A percentile compares a stretch with the other conserved stretches of the same genome.
These are phyloP conservation scores for Steinernema hermaphroditum DNA, from an alignment of 2,888 invertebrate genomes.

Conservation along the genomic window DNA sequence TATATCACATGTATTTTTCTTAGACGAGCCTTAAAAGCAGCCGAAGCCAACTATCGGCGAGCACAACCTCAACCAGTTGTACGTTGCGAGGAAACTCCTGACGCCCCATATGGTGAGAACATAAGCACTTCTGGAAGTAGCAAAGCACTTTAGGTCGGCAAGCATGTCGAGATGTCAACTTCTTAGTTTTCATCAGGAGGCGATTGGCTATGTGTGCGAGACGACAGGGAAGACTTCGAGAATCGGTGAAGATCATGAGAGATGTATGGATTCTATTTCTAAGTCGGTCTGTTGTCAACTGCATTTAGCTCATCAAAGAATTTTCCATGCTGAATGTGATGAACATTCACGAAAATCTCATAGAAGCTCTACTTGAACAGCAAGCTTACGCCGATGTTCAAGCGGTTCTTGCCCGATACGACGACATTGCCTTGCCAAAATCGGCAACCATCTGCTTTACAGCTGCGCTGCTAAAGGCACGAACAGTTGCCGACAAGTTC, in stretches of 20 bases:
- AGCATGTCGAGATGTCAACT: conserved; percentile 83
- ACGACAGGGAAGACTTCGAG: conserved; percentile 87
- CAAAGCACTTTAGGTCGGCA: conserved; percentile 30
- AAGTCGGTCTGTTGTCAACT: background rate
- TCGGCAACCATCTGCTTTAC: conserved; percentile 94
- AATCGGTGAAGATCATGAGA: conserved; percentile 92
- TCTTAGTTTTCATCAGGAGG: conserved; percentile 84
- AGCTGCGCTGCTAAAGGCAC: conserved; percentile 84
- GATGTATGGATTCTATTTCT: conserved; percentile 72
- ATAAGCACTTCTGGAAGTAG: background rate
- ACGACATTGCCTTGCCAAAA: conserved; percentile 89
- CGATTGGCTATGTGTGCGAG: conserved; percentile 94
- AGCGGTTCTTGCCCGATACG: conserved; percentile 86
- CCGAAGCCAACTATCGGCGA: conserved; percentile 78
- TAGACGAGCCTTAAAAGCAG: conserved; percentile 81
- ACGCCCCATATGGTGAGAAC: conserved; percentile 29
- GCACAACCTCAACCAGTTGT: conserved; percentile 69
- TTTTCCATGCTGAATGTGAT: conserved; percentile 91
- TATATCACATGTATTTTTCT: conserved; percentile 75
- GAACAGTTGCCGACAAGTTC: conserved; percentile 70
- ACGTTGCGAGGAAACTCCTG: background rate
- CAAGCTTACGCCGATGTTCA: conserved; percentile 95
- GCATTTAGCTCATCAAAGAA: conserved; percentile 81
- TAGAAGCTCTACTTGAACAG: conserved; percentile 90
- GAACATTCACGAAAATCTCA: conserved; percentile 91